phyloP scores from a whole-genome alignment of 2,888 invertebrate species.

The Tuta absoluta region DNA sequence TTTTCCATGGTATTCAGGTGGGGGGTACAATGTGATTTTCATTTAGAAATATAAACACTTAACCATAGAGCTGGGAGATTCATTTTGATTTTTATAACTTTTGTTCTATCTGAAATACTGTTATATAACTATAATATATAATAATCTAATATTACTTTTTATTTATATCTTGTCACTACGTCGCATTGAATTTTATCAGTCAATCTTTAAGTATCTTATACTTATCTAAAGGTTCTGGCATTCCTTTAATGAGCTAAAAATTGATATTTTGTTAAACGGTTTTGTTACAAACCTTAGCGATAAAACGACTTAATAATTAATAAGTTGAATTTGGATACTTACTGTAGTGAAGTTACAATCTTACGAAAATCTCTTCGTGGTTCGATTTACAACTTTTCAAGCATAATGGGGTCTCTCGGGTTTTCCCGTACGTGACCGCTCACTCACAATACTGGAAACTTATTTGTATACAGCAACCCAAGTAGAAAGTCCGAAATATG shows the following conservation, averaged over 20 bases:
- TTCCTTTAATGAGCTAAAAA: background rate
- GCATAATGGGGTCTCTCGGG: constrained; percentile 25
- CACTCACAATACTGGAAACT: constrained; percentile 18
- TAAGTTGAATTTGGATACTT: constrained; percentile 10
- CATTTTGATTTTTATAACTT: no score
- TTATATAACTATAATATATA: no score
- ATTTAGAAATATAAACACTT: no score
- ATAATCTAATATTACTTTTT: no score
- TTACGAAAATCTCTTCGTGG: constrained; percentile 13
- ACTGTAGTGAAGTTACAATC: background rate
- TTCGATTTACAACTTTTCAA: constrained; percentile 27
- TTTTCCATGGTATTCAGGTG: no score
- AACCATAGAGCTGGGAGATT: no score
- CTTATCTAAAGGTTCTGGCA: background rate
- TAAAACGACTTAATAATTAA: constrained; percentile 9
- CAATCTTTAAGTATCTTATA: no score
- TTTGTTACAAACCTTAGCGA: background rate
- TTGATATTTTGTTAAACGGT: background rate
- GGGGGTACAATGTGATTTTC: no score
- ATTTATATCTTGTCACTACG: no score
- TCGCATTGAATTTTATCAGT: no score
- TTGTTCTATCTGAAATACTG: no score
- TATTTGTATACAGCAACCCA: constrained; percentile 6
- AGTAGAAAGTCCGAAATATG: background rate
- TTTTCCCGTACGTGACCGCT: constrained; percentile 29